These are phyloP conservation scores for Caenorhabditis macrosperma DNA, from an alignment of 2,888 invertebrate genomes.

Conservation along the genomic window DNA sequence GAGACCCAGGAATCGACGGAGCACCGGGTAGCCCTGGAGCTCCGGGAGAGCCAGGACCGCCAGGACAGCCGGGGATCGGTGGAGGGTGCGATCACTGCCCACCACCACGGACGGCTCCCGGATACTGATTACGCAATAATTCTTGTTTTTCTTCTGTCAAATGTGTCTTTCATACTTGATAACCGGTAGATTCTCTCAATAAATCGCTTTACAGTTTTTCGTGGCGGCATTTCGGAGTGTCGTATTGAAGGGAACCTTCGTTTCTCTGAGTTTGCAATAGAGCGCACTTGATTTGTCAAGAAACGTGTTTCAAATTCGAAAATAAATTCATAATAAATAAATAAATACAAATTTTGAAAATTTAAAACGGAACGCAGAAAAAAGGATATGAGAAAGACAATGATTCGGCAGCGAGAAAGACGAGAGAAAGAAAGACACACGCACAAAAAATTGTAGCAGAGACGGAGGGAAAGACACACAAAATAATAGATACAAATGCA, in stretches of 20 bases:
- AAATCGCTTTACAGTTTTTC: conserved; percentile 13
- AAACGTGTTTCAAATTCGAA: too few relatives aligned
- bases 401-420: conserved; percentile 30
- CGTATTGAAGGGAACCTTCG: too few relatives aligned
- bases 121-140: conserved; percentile 37
- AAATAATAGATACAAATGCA: neutral
- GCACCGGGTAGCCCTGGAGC: conserved; percentile 63
- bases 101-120: conserved; percentile 59
- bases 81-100: conserved; percentile 65
- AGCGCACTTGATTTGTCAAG: too few relatives aligned
- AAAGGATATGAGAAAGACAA: conserved; percentile 18
- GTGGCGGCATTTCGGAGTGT: too few relatives aligned
- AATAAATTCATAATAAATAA: too few relatives aligned
- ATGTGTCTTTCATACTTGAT: neutral
- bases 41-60: conserved; percentile 62
- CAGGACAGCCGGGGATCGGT: conserved; percentile 60
- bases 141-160: neutral
- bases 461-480: neutral
- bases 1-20: conserved; percentile 61
- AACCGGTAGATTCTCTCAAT: conserved; percentile 4
- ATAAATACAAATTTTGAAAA: too few relatives aligned
- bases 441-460: conserved; percentile 45
- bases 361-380: too few relatives aligned
- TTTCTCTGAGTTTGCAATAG: too few relatives aligned
- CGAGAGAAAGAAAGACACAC: conserved; percentile 13